Percentiles rank a stretch among this genome's conserved stretches.
These are phyloP conservation scores for Hemistola chrysoprasaria DNA, from an alignment of 2,888 invertebrate species.

Conservation along the genomic window DNA sequence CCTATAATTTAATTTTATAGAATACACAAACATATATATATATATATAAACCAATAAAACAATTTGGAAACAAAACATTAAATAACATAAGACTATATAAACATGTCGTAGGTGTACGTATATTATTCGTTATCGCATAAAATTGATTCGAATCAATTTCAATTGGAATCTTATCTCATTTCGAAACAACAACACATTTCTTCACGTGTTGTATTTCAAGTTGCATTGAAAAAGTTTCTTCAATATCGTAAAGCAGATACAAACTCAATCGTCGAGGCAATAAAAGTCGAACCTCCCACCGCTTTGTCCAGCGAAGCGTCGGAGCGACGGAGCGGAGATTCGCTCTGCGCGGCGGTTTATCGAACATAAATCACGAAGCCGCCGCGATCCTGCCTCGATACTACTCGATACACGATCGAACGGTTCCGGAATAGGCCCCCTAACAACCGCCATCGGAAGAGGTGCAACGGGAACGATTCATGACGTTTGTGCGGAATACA, in stretches of 20 bases:
- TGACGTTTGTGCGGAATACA: too few relatives aligned
- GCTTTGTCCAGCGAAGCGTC: slow-evolving; percentile 8
- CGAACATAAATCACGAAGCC: slow-evolving; percentile 13
- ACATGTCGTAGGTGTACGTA: too few relatives aligned
- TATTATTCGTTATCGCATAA: too few relatives aligned
- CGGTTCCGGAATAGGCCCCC: slow-evolving; percentile 9
- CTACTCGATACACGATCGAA: slow-evolving; percentile 5
- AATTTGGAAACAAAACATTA: too few relatives aligned
- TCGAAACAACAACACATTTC: too few relatives aligned
- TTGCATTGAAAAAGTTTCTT: slow-evolving; percentile 8
- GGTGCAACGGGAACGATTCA: too few relatives aligned
- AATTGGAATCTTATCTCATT: too few relatives aligned
- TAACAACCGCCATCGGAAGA: slow-evolving; percentile 5
- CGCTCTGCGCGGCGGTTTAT: slow-evolving; percentile 6
- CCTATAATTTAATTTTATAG: too few relatives aligned
- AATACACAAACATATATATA: too few relatives aligned
- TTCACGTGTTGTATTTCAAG: slow-evolving; percentile 1
- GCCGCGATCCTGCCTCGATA: slow-evolving; percentile 5
- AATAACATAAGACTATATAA: too few relatives aligned
- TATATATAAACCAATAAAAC: too few relatives aligned
- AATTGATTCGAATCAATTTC: too few relatives aligned
- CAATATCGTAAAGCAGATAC: slow-evolving; percentile 1
- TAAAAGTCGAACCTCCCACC: slow-evolving; percentile 13
- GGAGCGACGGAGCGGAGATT: slow-evolving; percentile 2
- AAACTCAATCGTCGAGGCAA: slow-evolving; percentile 14